phyloP scores from a whole-genome alignment of 2,797 vertebrate species.

The Schizopygopsis malacanthus region DNA sequence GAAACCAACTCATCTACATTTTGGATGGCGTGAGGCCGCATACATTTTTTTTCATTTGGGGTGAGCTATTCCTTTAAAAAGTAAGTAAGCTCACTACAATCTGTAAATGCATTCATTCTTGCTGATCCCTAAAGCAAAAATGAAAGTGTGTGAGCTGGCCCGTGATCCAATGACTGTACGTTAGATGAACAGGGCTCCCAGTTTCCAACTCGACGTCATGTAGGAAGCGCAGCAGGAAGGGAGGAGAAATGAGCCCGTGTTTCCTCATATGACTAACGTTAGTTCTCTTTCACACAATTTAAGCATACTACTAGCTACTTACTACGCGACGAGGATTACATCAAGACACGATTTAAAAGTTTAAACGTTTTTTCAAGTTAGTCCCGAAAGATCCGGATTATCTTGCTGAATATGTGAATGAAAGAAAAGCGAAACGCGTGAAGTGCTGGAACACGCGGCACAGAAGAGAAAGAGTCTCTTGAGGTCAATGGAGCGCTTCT shows the following conservation, averaged over 20 bases:
- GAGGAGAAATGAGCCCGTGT: slow-evolving; percentile 2
- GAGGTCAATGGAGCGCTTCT: neutral
- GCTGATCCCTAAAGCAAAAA: neutral
- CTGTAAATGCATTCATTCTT: neutral
- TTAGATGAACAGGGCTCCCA: neutral
- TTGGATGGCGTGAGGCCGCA: too few species aligned
- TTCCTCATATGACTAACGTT: neutral
- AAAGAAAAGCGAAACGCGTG: slow-evolving; percentile 29
- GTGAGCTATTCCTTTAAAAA: neutral
- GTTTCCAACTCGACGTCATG: slow-evolving; percentile 23
- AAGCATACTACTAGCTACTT: neutral
- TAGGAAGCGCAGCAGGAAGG: slow-evolving; percentile 31
- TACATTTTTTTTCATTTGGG: neutral
- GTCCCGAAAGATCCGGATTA: neutral
- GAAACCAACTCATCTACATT: too few species aligned
- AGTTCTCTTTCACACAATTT: neutral
- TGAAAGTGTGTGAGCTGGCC: neutral
- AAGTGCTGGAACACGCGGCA: neutral
- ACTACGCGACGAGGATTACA: neutral
- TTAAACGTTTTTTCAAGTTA: neutral
- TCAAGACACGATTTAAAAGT: neutral
- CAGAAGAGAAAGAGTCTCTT: slow-evolving; percentile 3
- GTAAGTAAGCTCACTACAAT: neutral
- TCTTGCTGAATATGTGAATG: neutral
- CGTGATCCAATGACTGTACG: neutral